Conservation (phyloP, 2,797 vertebrate species). For the Vultur gryphus region DNA sequence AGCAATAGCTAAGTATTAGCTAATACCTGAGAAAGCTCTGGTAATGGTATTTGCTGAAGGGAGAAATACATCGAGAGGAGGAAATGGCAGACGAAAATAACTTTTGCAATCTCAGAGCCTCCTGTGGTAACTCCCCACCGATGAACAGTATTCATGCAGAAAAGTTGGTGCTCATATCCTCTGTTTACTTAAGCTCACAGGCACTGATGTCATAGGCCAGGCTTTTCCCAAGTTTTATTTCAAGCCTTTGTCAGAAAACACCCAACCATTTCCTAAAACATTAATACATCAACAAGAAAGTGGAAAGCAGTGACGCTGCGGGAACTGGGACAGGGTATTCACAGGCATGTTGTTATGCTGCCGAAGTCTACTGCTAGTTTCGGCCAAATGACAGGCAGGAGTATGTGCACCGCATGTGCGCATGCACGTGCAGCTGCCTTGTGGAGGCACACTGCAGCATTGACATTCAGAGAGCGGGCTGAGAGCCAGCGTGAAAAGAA, state of each 20-base stretch:
- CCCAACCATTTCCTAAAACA: neutral
- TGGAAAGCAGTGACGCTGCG: neutral
- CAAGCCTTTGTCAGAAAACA: neutral
- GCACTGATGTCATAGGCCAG: neutral
- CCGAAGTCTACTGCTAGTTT: neutral
- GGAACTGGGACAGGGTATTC: neutral
- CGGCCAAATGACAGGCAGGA: neutral
- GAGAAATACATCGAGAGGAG: neutral
- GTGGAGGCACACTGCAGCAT: neutral
- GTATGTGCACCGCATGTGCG: accelerated
- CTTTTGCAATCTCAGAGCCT: neutral
- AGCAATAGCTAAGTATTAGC: neutral
- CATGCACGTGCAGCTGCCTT: neutral
- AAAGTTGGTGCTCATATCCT: neutral
- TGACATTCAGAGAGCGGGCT: neutral
- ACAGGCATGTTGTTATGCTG: neutral
- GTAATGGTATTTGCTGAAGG: neutral
- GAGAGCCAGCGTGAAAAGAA: neutral
- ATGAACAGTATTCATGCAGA: neutral
- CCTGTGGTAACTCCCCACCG: neutral
- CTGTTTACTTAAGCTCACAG: neutral
- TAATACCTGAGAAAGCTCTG: neutral
- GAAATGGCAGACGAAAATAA: neutral
- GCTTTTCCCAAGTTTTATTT: neutral
- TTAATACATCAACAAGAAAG: neutral